Conservation (phyloP, 1,140 invertebrate species). For the Himalopsyche phryganea region DNA sequence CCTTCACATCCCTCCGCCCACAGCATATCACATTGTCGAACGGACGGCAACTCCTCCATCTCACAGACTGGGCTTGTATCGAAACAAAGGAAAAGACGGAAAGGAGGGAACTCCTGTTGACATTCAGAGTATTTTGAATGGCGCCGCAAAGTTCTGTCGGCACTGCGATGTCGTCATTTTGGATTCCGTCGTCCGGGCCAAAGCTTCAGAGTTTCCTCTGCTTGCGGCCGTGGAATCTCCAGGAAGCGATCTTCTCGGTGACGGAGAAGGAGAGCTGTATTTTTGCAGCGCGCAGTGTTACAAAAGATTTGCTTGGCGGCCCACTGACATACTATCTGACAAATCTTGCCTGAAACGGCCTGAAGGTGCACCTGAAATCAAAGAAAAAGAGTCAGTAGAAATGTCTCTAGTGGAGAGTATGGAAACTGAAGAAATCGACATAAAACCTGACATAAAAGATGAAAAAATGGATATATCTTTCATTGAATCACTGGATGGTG, state of each 20-base stretch:
- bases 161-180: constrained; percentile 89
- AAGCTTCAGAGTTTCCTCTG: constrained; percentile 75
- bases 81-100: constrained; percentile 78
- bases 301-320: constrained; percentile 62
- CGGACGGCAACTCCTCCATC: constrained; percentile 72
- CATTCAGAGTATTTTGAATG: constrained; percentile 86
- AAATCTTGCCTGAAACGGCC: constrained; percentile 37
- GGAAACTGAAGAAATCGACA: constrained; percentile 51
- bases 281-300: constrained; percentile 86
- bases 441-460: constrained; percentile 51
- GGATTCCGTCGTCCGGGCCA: constrained; percentile 76
- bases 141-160: constrained; percentile 83
- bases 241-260: constrained; percentile 59
- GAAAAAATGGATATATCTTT: constrained; percentile 53
- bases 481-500: constrained; percentile 49
- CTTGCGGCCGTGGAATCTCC: constrained; percentile 63
- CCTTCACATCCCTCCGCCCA: constrained; percentile 81
- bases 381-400: constrained; percentile 48
- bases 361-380: constrained; percentile 38
- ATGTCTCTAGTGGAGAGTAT: constrained; percentile 50
- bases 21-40: constrained; percentile 81
- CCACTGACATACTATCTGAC: constrained; percentile 51
- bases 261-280: constrained; percentile 63
- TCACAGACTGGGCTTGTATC: constrained; percentile 75
- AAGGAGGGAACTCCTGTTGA: constrained; percentile 80